Percentiles rank a stretch among this genome's conserved stretches.
phyloP scores from a whole-genome alignment of 1,140 invertebrate species.

The Drosophila biarmipes region DNA sequence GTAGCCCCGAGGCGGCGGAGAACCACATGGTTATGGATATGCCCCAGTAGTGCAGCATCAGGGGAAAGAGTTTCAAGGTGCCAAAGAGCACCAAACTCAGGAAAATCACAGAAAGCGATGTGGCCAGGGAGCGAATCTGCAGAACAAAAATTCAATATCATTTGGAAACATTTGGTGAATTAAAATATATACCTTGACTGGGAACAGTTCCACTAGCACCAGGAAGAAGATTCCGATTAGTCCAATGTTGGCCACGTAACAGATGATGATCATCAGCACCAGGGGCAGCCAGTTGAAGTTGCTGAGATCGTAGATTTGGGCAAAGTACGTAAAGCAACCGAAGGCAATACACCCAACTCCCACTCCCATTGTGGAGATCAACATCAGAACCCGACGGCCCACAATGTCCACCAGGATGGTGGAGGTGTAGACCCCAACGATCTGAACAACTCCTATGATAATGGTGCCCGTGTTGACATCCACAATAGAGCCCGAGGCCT shows the following conservation, averaged over 20 bases:
- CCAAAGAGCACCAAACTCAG: slow-evolving; percentile 56
- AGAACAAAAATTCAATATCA: not conserved
- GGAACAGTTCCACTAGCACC: slow-evolving; percentile 73
- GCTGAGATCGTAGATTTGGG: slow-evolving; percentile 36
- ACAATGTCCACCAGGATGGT: slow-evolving; percentile 76
- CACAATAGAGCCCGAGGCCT: slow-evolving; percentile 86
- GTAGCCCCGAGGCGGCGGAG: slow-evolving; percentile 42
- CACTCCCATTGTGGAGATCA: slow-evolving; percentile 75
- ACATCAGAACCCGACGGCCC: slow-evolving; percentile 74
- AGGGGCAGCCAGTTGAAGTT: slow-evolving; percentile 74
- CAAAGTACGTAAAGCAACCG: slow-evolving; percentile 65
- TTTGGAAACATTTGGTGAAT: not conserved
- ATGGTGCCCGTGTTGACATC: slow-evolving; percentile 88
- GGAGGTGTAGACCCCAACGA: slow-evolving; percentile 68
- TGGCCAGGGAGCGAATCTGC: slow-evolving; percentile 67
- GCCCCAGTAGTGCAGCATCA: slow-evolving; percentile 55
- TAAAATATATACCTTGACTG: slow-evolving; percentile 59
- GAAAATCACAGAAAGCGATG: slow-evolving; percentile 65
- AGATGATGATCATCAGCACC: slow-evolving; percentile 56
- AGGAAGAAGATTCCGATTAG: slow-evolving; percentile 74
- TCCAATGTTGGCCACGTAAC: slow-evolving; percentile 72
- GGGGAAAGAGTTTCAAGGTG: slow-evolving; percentile 64
- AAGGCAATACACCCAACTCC: slow-evolving; percentile 67
- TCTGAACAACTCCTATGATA: slow-evolving; percentile 87
- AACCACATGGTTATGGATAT: slow-evolving; percentile 71